Conservation (phyloP, 2,113 vertebrate genomes). For the Nesoenas mayeri region DNA sequence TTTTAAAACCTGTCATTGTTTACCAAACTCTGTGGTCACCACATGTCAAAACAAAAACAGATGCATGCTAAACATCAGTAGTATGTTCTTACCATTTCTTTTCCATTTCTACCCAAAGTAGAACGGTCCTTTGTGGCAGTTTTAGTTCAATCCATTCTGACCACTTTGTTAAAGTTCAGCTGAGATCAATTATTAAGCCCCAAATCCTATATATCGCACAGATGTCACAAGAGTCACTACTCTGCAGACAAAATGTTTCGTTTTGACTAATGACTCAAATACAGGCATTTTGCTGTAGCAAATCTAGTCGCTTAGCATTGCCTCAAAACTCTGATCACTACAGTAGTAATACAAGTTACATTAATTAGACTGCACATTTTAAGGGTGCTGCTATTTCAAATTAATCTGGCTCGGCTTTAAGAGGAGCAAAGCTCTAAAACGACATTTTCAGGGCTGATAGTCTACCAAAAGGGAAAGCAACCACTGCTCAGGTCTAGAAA, state of each 20-base stretch:
- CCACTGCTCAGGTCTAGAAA: neutral
- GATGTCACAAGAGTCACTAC: neutral
- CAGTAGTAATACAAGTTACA: neutral
- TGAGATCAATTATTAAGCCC: neutral
- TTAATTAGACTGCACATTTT: neutral
- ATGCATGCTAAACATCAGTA: neutral
- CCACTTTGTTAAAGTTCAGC: neutral
- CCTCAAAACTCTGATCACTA: neutral
- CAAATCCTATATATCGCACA: neutral
- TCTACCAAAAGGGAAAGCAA: neutral
- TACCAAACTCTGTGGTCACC: constrained; percentile 13
- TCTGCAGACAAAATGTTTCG: neutral
- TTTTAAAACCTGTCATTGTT: constrained; percentile 46
- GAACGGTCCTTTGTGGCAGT: neutral
- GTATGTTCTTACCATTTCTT: neutral
- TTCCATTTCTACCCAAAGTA: neutral
- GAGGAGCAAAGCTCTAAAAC: neutral
- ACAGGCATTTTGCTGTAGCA: neutral
- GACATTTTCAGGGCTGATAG: neutral
- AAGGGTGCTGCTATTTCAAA: neutral
- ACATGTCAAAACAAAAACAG: constrained; percentile 35
- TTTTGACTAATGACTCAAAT: constrained; percentile 5
- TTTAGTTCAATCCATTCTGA: neutral
- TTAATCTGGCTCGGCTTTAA: neutral
- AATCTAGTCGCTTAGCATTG: neutral